phyloP scores from a whole-genome alignment of 2,113 vertebrate genomes.

The Myanophis thanlyinensis region DNA sequence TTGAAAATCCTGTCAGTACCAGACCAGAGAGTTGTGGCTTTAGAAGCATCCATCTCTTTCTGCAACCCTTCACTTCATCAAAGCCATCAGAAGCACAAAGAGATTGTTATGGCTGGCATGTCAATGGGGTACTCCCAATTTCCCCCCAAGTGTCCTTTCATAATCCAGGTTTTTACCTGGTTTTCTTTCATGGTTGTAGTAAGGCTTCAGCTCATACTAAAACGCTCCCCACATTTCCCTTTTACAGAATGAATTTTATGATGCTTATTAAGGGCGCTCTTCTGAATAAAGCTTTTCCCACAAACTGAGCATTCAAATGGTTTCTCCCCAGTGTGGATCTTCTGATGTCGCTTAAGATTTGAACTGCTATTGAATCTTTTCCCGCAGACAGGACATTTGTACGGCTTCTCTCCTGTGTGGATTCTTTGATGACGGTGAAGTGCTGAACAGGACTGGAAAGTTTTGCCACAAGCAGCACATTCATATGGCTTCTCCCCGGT shows the following conservation, averaged over 20 bases:
- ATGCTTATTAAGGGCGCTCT: slow-evolving; percentile 43
- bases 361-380: slow-evolving; percentile 53
- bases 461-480: slow-evolving; percentile 56
- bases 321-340: slow-evolving; percentile 49
- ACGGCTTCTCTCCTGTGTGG: slow-evolving; percentile 50
- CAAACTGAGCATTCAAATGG: slow-evolving; percentile 44
- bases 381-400: slow-evolving; percentile 54
- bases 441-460: slow-evolving; percentile 15
- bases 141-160: neutral
- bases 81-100: neutral
- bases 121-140: neutral
- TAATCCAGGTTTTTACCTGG: neutral
- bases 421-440: slow-evolving; percentile 49
- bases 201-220: neutral
- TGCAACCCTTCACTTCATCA: neutral
- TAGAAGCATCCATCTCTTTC: neutral
- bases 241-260: slow-evolving; percentile 54
- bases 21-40: neutral
- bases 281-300: slow-evolving; percentile 50
- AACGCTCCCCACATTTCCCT: slow-evolving; percentile 44
- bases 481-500: slow-evolving; percentile 13
- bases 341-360: slow-evolving; percentile 53
- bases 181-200: neutral
- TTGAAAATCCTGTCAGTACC: too few species aligned
- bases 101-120: too few species aligned